Evolutionary conservation across 2,888 invertebrate species (phyloP).

Genomic region (Eilema caniola): DNA sequence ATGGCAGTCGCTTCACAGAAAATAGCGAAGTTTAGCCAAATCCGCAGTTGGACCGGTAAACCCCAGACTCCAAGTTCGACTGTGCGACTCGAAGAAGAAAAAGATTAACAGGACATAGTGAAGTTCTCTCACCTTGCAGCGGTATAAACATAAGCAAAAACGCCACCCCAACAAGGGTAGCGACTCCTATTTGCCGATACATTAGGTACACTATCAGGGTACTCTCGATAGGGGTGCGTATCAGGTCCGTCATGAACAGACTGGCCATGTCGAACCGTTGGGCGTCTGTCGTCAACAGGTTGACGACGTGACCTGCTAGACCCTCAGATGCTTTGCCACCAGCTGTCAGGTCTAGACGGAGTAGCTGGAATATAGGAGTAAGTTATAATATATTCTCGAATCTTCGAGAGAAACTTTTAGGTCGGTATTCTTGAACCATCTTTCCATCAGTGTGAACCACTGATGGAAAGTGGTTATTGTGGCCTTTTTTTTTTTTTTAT

Average conservation of each 20-base stretch:
- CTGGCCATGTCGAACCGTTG: constrained; percentile 94
- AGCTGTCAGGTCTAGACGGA: constrained; percentile 90
- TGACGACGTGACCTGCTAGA: constrained; percentile 89
- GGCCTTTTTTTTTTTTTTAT: too few species aligned
- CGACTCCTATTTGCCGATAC: constrained; percentile 87
- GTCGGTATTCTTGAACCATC: too few species aligned
- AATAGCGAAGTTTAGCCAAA: too few species aligned
- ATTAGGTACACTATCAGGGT: constrained; percentile 91
- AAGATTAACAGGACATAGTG: background rate
- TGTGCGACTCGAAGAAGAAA: too few species aligned
- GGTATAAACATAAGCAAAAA: constrained; percentile 88
- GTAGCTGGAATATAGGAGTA: constrained; percentile 82
- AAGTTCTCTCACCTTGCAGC: constrained; percentile 83
- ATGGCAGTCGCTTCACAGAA: too few species aligned
- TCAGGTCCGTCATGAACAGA: constrained; percentile 93
- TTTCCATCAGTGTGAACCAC: too few species aligned
- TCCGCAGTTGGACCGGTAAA: too few species aligned
- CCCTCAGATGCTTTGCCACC: constrained; percentile 87
- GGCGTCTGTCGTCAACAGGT: constrained; percentile 95
- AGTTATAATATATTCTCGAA: background rate
- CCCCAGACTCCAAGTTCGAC: too few species aligned
- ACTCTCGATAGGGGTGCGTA: constrained; percentile 94
- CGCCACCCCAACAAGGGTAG: constrained; percentile 87
- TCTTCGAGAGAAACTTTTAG: too few species aligned
- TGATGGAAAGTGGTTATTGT: too few species aligned